Conservation (phyloP, 2,888 invertebrate species). For the Agrypnus murinus region DNA sequence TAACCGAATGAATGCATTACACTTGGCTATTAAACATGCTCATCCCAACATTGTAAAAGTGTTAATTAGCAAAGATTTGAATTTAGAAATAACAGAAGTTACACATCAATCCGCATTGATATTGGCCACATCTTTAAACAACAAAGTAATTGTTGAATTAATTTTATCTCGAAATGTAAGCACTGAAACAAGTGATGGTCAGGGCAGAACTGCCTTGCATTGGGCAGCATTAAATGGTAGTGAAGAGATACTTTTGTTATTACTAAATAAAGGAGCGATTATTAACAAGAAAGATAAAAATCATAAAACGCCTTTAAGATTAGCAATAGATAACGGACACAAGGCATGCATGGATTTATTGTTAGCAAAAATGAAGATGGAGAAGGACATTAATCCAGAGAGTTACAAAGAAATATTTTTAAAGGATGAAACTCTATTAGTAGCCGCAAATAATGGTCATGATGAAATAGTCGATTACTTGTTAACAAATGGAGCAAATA, state of each 20-base stretch:
- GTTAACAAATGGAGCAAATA: conserved; percentile 1
- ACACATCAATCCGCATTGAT: too few species aligned
- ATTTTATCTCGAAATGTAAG: too few species aligned
- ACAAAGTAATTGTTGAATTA: too few species aligned
- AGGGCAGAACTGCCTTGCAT: neutral
- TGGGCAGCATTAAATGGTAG: neutral
- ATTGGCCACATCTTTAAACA: too few species aligned
- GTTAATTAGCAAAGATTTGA: too few species aligned
- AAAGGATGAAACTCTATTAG: neutral
- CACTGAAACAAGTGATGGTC: neutral
- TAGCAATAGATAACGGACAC: neutral
- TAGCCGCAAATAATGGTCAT: neutral
- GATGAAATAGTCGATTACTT: neutral
- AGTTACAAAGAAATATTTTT: neutral
- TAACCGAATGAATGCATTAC: too few species aligned
- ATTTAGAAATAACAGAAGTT: too few species aligned
- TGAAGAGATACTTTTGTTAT: neutral
- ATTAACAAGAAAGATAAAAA: neutral
- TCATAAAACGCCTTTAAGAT: neutral
- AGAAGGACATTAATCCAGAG: neutral
- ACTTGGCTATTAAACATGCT: too few species aligned
- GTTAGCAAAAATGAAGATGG: neutral
- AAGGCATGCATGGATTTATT: neutral
- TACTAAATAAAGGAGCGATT: neutral
- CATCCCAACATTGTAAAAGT: too few species aligned